A percentile compares a stretch with the other conserved stretches of the same genome.
Evolutionary conservation across 2,797 vertebrate species (phyloP).

Genomic region (Crenichthys baileyi): DNA sequence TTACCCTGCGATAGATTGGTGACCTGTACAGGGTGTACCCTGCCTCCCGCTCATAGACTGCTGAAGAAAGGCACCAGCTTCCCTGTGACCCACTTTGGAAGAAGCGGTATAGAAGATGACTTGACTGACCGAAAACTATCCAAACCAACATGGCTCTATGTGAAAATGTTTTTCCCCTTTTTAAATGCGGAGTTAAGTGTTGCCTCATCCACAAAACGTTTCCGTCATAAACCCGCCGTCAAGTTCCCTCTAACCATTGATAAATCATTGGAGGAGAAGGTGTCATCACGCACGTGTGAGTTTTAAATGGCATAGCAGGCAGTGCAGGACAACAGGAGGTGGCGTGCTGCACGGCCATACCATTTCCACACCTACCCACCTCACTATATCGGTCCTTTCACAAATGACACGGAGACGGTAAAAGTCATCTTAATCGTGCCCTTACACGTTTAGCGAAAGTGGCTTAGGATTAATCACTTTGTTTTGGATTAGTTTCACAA

Average conservation of each 20-base stretch:
- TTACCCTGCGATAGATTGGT: too few relatives aligned
- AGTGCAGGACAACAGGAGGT: not conserved
- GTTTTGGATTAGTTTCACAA: not conserved
- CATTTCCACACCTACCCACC: too few relatives aligned
- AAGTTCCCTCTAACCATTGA: not conserved
- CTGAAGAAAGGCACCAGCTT: too few relatives aligned
- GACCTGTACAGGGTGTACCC: too few relatives aligned
- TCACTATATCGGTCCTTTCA: too few relatives aligned
- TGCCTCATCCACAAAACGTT: not conserved
- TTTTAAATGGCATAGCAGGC: not conserved
- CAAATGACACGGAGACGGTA: not conserved
- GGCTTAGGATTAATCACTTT: not conserved
- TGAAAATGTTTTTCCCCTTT: not conserved
- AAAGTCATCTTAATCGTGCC: not conserved
- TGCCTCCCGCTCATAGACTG: too few relatives aligned
- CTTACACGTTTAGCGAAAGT: not conserved
- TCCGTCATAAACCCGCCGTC: not conserved
- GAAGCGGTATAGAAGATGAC: too few relatives aligned
- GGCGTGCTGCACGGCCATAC: too few relatives aligned
- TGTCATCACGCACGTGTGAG: not conserved
- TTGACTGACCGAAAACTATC: not conserved
- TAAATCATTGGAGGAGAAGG: not conserved
- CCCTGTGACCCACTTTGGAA: too few relatives aligned
- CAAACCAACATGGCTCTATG: not conserved
- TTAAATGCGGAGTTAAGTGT: not conserved